Evolutionary conservation across 1,140 invertebrate species (phyloP), one percentile per base, ranked within the genome.

Genomic region (Drosophila setifemur): DNA sequence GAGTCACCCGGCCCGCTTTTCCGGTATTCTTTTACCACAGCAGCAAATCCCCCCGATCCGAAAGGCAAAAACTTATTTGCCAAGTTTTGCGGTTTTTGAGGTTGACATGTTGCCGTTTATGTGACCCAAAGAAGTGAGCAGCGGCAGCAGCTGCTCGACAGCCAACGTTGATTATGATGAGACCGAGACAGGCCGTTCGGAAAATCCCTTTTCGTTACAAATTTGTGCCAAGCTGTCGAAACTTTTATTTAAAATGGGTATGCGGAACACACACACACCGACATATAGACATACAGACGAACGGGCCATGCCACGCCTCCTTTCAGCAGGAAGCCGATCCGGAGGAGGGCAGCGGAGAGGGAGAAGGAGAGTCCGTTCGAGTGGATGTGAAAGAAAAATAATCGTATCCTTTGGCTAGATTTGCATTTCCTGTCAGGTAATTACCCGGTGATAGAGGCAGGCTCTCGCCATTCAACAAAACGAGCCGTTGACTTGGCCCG

Each of bases 101-200:
- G 79, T 86, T 85, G 79, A 85, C 79, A 85, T 85, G 79, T 85
- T 85, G 79, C 79, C 83, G 71, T 75, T 86, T 78, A 85, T 86
- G 81, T 71, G 79, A 79, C 81, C 79, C 79, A 55, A 85, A 79
- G 79, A 85, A 78, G 61, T 37, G 44, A 70, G 31, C 64, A 68
- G 47, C 47, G 52, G 47, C 50, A 68, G 77, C 77, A 82, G 69
- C 78, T 83, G 78, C 66, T 70, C 67, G 67, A 71, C 67, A 60
- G 66, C 67, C 37, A 83, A 73, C 66, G 57, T 55, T 83, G 79
- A 79, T 83, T 85, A 83, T 83, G 78, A 85, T 83, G 78, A 78
- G 57, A 72, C 73, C 53, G 55, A 48, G 52, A 37, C 23, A 33
- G 61, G n/a, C 21, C 39, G 26, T 25, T 39, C 28, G 43, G 35